Base-by-base conservation (phyloP, 2,113 vertebrate species). In the Mionectes macconnelli region DNA sequence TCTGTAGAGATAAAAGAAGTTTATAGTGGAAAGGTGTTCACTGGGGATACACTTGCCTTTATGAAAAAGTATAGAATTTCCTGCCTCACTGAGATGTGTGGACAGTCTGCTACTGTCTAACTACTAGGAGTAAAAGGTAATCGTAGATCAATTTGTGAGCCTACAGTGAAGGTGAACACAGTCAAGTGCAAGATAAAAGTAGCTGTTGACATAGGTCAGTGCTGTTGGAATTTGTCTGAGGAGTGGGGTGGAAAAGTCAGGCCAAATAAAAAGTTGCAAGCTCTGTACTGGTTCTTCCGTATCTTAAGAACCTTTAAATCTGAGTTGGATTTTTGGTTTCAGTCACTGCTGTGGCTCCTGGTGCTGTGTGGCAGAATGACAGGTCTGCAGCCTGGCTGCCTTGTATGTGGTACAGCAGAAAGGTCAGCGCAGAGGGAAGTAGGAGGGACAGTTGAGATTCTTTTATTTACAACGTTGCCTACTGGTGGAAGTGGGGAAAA, bases 121-220 rank as follows among this genome's bases (percentile, higher is more conserved):
- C 80, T 93, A 57, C 44, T 10, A 28, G 64, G 67, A 83, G 69
- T 44, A 80, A 91, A 88, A 78, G 35, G 22, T 49, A 90, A 92
- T 67, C 0, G 0, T 53, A 72, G 73, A 70, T 83, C 74, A 85
- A n/a, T 84, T 93, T 91, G 57, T 68, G 44, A 86, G 92, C 60
- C 88, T 89, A 55, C 9, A 7, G 82, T 78, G 79, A 87, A 55
- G 73, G 73, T 49, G 93, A 81, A 81, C 60, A 69, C 22, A 64
- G 64, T 60, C 39, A 77, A 94, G 35, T 78, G 44, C 52, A 75
- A 68, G 37, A 72, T 84, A 84, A 88, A 93, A 89, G 82, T 72
- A 81, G 66, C 79, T 95, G 30, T 42, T 95, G 88, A 94, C 89
- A 89, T 57, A 78, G 90, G 82, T 90, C 87, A 89, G 28, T 70